Evolutionary conservation across 1,140 invertebrate species (phyloP), one percentile per base, ranked within the genome.

Genomic region (Drosophila trapezifrons): DNA sequence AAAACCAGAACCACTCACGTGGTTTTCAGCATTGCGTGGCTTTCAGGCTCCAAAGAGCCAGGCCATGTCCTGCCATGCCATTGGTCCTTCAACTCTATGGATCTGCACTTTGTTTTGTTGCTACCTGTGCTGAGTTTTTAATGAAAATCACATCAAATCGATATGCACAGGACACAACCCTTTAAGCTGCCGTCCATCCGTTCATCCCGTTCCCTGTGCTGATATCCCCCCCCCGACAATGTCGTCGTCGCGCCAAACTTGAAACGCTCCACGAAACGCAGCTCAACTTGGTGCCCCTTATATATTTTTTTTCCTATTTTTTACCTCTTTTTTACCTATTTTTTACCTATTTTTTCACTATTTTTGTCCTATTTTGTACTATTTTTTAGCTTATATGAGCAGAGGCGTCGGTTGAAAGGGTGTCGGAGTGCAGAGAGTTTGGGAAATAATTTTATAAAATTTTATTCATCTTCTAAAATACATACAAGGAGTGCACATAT

Each of bases 81-180:
- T 45, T 46, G 47, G 17, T 52, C 49, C 37, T 18, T 29, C 15
- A 35, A 2, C 15, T 27, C 8, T n/a, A 12, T 47, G 22, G 40
- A 60, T n/a, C 15, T 47, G 22, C 49, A 60, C 45, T 58, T 69
- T 74, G 71, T 79, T 69, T 65, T 85, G 63, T 62, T 63, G 67
- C 38, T 76, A 80, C 77, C 77, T 81, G 77, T 69, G 73, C 56
- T 86, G 77, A 65, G 81, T 80, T 80, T 89, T 89, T 86, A 86
- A 86, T 87, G 83, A 83, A 87, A 86, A 87, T 87, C 79, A 76
- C 84, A 83, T 87, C 83, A 80, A 87, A 87, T 87, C 83, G 72
- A 87, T 87, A 83, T 89, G 76, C 83, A 69, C 60, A 67, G 60
- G 67, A 76, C 51, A 64, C 52, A 51, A 69, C 42, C 64, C 67